phyloP scores from a whole-genome alignment of 2,797 vertebrate species.

The Mastacembelus armatus region DNA sequence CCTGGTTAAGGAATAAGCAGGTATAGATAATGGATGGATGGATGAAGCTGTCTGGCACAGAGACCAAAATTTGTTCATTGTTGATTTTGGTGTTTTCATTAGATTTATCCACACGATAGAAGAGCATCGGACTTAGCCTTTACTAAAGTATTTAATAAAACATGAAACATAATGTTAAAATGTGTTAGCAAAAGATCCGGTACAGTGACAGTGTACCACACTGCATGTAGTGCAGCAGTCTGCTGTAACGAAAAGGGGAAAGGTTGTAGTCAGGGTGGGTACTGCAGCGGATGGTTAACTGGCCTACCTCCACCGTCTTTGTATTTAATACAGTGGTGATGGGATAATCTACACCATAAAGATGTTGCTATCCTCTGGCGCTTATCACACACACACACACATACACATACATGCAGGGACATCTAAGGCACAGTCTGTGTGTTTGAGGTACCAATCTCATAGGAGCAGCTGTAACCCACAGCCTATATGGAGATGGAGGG shows the following conservation, averaged over 20 bases:
- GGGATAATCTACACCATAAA: constrained; percentile 78
- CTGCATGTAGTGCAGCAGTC: neutral
- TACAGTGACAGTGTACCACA: neutral
- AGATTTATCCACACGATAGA: neutral
- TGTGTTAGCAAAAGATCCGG: neutral
- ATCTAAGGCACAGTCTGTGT: constrained; percentile 72
- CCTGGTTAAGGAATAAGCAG: too few species aligned
- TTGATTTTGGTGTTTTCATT: neutral
- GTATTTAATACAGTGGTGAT: constrained; percentile 77
- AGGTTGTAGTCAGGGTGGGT: constrained; percentile 45
- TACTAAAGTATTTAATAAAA: neutral
- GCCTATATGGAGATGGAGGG: constrained; percentile 82
- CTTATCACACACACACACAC: constrained; percentile 75
- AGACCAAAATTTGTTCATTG: neutral
- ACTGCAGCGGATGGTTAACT: constrained; percentile 67
- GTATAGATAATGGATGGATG: too few species aligned
- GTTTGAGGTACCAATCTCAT: constrained; percentile 83
- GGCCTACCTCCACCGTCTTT: constrained; percentile 57
- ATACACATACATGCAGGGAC: constrained; percentile 53
- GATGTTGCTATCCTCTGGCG: constrained; percentile 74
- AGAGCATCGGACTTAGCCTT: neutral
- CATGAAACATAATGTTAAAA: neutral
- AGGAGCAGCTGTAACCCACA: constrained; percentile 85
- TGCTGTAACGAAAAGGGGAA: constrained; percentile 64
- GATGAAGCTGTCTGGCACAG: too few species aligned